Base-by-base conservation (phyloP, 1,140 invertebrate species). In the Zaprionus vittiger region DNA sequence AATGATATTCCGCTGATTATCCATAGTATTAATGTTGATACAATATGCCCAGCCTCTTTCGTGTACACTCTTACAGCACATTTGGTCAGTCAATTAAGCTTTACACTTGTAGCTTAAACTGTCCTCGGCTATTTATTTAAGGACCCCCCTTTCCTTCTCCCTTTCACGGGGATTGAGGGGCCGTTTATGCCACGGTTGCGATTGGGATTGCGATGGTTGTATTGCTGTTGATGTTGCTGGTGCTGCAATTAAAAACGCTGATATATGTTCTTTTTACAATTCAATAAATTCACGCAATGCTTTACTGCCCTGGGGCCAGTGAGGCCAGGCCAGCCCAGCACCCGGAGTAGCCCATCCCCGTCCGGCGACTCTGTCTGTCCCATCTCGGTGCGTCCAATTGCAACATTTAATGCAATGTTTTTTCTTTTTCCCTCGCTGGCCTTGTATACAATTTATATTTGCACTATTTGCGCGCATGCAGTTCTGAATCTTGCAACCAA, bases 201-300 rank as follows among this genome's bases (percentile, higher is more conserved):
- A 41, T 56, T 65, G 41, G 41, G n/a, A 44, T 49, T 69, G 55
- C 26, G 20, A n/a, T 14, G 24, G 5, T 28, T 54, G 64, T 11
- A 34, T 59, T 82, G 73, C 61, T 74, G 77, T 68, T 67, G 49
- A 61, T 55, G 60, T 61, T 86, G 76, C 65, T 72, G 81, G 67
- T 75, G 73, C 57, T 84, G 81, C 85, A 89, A 90, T 89, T 89
- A 90, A 90, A 89, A 90, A 77, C 81, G 85, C 85, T 89, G 85
- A 89, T 89, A 89, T 89, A 89, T 89, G 85, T 84, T 81, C 81
- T 90, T 89, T 89, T 89, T 89, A 89, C 85, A 89, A 84, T 90
- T 90, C 85, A 89, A 89, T 89, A 90, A 89, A 89, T 89, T 89
- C 83, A 77, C 81, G 73, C 85, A 80, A 89, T 90, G 79, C 81